These are phyloP conservation scores for Pentalonia nigronervosa DNA, from an alignment of 1,140 invertebrate species.

Conservation along the genomic window DNA sequence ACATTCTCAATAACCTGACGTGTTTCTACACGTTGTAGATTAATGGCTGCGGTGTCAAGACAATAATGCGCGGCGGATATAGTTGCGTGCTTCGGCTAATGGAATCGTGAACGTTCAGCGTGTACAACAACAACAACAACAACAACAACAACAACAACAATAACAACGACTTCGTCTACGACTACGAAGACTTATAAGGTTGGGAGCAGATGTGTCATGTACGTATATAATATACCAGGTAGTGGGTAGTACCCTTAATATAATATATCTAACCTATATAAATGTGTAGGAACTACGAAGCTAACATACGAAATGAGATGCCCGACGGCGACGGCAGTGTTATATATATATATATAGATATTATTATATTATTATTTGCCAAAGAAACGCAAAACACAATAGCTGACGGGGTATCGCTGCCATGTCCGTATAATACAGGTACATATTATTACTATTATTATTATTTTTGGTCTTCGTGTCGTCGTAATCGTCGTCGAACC, in stretches of 20 bases:
- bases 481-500: not conserved
- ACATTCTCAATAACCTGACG: not conserved
- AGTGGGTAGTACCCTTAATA: not conserved
- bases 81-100: slow-evolving; percentile 18
- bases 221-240: not conserved
- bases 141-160: not conserved
- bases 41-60: not conserved
- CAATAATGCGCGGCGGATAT: not conserved
- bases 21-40: not conserved
- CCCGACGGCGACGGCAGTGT: not conserved
- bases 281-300: not conserved
- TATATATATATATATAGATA: not conserved
- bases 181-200: not conserved
- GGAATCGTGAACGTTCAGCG: not conserved
- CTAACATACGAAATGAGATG: not conserved
- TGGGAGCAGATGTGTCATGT: not conserved
- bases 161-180: not conserved
- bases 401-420: not conserved
- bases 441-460: not conserved
- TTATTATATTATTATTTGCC: slow-evolving; percentile 32
- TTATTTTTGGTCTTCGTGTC: not conserved
- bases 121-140: not conserved
- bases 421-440: not conserved
- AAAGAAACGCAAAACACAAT: slow-evolving; percentile 20
- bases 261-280: not conserved